These are phyloP conservation scores for Ornithoptera priamus DNA, from an alignment of 2,888 invertebrate species.

Conservation along the genomic window DNA sequence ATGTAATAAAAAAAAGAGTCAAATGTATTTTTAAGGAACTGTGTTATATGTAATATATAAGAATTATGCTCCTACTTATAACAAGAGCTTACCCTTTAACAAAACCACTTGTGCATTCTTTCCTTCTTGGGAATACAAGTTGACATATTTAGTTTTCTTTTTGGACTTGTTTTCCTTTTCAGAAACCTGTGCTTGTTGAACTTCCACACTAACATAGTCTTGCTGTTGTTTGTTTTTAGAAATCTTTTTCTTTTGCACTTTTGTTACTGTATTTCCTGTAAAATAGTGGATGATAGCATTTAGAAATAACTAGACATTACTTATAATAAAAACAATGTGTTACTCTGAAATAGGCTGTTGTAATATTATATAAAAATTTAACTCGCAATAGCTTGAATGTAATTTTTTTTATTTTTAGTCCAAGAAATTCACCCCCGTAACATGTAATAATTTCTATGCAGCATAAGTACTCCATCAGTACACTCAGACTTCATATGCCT, in stretches of 20 bases:
- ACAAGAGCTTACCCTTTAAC: conserved; percentile 62
- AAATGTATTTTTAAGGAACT: too few relatives aligned
- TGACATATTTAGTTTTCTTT: conserved; percentile 86
- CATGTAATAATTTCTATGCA: too few relatives aligned
- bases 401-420: too few relatives aligned
- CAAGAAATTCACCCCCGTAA: too few relatives aligned
- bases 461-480: too few relatives aligned
- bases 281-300: conserved; percentile 11
- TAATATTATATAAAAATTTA: too few relatives aligned
- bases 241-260: conserved; percentile 69
- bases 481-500: too few relatives aligned
- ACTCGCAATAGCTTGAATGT: too few relatives aligned
- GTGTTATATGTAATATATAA: too few relatives aligned
- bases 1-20: too few relatives aligned
- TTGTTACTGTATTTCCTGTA: conserved; percentile 50
- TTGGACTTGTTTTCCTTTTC: conserved; percentile 50
- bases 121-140: conserved; percentile 87
- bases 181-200: conserved; percentile 33
- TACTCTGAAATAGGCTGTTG: not conserved
- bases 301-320: not conserved
- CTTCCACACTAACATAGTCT: conserved; percentile 47
- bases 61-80: too few relatives aligned
- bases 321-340: not conserved
- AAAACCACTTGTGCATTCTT: conserved; percentile 78
- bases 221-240: conserved; percentile 60